Percentiles rank a stretch among this genome's conserved stretches.
These are phyloP conservation scores for Dolichotis patagonum DNA, from an alignment of 2,113 vertebrate species.

Conservation along the genomic window DNA sequence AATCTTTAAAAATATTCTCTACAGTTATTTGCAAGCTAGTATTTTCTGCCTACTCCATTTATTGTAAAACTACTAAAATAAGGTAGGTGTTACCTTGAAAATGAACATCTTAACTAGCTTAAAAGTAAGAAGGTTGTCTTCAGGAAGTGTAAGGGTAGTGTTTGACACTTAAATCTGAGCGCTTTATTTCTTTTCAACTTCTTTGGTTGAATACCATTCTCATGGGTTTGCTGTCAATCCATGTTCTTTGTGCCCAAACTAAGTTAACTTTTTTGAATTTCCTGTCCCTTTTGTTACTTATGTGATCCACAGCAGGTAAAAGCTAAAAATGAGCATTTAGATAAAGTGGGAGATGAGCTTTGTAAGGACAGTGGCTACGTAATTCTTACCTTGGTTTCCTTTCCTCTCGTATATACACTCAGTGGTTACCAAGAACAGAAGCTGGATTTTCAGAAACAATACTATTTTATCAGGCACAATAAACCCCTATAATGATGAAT, in stretches of 20 bases:
- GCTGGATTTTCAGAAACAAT: constrained; percentile 24
- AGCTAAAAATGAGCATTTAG: constrained; percentile 17
- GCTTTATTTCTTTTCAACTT: neutral
- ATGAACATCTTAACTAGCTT: neutral
- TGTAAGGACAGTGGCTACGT: neutral
- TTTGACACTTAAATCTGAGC: neutral
- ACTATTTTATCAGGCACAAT: neutral
- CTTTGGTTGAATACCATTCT: neutral
- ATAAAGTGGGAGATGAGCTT: neutral
- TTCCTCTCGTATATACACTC: neutral
- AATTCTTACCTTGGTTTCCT: neutral
- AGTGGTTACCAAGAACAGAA: neutral
- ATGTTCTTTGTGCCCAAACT: neutral
- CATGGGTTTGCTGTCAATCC: neutral
- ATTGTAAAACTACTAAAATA: neutral
- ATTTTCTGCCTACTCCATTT: neutral
- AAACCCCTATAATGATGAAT: neutral
- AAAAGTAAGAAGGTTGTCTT: neutral
- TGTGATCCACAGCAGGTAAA: neutral
- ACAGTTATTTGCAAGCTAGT: neutral
- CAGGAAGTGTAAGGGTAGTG: neutral
- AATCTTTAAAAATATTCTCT: neutral
- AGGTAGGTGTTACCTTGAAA: neutral
- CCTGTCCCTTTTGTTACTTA: constrained; percentile 15
- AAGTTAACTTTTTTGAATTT: neutral